Evolutionary conservation across 2,113 vertebrate genomes (phyloP), one percentile per base, ranked within the genome.

Genomic region (Lasiurus borealis): DNA sequence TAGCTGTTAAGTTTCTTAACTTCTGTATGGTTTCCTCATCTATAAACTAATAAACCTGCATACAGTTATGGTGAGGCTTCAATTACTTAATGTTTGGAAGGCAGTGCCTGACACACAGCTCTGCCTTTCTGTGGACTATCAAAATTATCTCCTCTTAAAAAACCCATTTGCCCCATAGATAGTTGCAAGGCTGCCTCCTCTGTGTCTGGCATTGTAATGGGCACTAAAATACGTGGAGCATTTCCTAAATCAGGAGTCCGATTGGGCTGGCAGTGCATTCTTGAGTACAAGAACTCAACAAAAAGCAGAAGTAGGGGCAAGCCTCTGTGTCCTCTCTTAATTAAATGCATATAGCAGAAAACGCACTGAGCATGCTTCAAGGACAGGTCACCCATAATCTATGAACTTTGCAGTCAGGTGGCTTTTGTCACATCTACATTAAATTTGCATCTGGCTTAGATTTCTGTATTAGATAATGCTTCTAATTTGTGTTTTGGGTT

Each of bases 401-500:
- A 29, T 68, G 36, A 69, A 80, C 23, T 86, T 11, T 85, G 40
- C 23, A 91, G 44, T 80, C 85, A 81, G 78, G 85, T 93, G 46
- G 44, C 68, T 94, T 92, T 36, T 64, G 50, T 27, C 64, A 52
- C 3, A 29, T 83, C 27, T 54, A 92, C 40, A 31, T 95, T 88
- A 88, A 85, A 91, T 89, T 83, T 85, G 40, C 66, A 84, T 87
- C 80, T n/a, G 78, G 75, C 80, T 96, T 81, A 36, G 16, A 89
- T 85, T 92, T 94, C 81, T 93, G 54, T 82, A 46, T 75, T 73
- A 88, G 80, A 76, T 68, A 69, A 68, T 85, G 80, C 69, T 85
- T 93, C 87, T 85, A 50, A 91, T 93, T 84, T 88, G 54, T 78
- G 80, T 77, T 95, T 94, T 88, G 81, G 66, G 71, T 90, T 69